Conservation (phyloP, 1,140 invertebrate species). For the Camponotus vicinus region DNA sequence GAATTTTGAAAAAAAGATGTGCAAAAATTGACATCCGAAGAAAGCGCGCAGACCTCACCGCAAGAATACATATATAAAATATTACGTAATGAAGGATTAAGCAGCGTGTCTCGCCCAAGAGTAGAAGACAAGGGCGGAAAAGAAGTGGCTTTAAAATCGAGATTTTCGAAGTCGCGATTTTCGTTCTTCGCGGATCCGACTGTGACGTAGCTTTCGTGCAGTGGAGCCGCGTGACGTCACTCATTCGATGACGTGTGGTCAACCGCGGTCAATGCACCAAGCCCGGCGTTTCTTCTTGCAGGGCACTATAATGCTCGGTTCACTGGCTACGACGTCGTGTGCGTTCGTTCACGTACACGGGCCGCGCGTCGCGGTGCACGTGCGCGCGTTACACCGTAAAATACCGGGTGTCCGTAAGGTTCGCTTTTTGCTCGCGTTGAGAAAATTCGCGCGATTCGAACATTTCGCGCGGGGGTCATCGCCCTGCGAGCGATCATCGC, state of each 20-base stretch:
- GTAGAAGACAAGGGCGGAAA: neutral
- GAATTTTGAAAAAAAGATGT: neutral
- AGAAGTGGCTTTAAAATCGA: conserved; percentile 32
- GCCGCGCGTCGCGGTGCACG: conserved; percentile 67
- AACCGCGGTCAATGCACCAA: conserved; percentile 86
- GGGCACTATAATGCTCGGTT: conserved; percentile 80
- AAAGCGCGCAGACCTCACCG: neutral
- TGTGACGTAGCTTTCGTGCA: conserved; percentile 83
- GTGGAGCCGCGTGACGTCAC: conserved; percentile 83
- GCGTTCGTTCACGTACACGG: conserved; percentile 66
- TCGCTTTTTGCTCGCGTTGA: conserved; percentile 10
- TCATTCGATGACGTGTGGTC: conserved; percentile 87
- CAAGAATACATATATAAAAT: neutral
- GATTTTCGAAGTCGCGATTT: conserved; percentile 65
- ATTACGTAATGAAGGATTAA: neutral
- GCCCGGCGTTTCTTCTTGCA: conserved; percentile 83
- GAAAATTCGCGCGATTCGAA: neutral
- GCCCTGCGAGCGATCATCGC: neutral
- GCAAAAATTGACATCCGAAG: neutral
- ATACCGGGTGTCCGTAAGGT: conserved; percentile 79
- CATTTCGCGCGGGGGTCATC: conserved; percentile 10
- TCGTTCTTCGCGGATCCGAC: conserved; percentile 75
- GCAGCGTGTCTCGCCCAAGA: neutral
- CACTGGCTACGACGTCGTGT: conserved; percentile 73
- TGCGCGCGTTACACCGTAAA: conserved; percentile 73